phyloP scores from a whole-genome alignment of 2,888 invertebrate species.

The Elegia similella region DNA sequence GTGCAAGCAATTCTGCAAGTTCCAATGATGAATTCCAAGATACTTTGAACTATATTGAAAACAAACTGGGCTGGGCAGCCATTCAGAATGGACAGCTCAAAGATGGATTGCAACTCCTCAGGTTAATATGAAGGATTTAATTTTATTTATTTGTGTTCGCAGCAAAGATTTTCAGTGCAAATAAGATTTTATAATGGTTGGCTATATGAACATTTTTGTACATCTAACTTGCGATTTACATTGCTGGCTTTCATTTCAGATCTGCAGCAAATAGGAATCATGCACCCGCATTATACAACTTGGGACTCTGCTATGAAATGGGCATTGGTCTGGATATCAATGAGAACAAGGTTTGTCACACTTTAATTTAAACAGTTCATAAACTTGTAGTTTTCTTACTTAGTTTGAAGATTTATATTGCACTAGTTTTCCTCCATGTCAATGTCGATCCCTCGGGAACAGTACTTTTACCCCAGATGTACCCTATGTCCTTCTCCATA shows the following conservation, averaged over 20 bases:
- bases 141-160: background rate
- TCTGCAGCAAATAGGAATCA: conserved; percentile 82
- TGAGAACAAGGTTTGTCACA: conserved; percentile 75
- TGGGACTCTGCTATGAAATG: conserved; percentile 86
- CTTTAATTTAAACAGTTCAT: background rate
- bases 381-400: too few relatives aligned
- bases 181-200: too few relatives aligned
- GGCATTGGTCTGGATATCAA: conserved; percentile 84
- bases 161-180: too few relatives aligned
- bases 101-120: conserved; percentile 79
- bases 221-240: background rate
- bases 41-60: conserved; percentile 82
- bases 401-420: too few relatives aligned
- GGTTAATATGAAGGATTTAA: conserved; percentile 50
- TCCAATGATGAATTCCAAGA: conserved; percentile 69
- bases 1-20: conserved; percentile 31
- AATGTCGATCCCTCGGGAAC: too few relatives aligned
- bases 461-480: too few relatives aligned
- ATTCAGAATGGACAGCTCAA: conserved; percentile 79
- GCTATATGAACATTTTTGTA: too few relatives aligned
- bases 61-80: conserved; percentile 81
- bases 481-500: too few relatives aligned
- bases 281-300: conserved; percentile 84
- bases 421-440: too few relatives aligned
- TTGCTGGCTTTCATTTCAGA: conserved; percentile 37